Conservation (phyloP, 1,140 invertebrate genomes). For the Lethrus apterus region DNA sequence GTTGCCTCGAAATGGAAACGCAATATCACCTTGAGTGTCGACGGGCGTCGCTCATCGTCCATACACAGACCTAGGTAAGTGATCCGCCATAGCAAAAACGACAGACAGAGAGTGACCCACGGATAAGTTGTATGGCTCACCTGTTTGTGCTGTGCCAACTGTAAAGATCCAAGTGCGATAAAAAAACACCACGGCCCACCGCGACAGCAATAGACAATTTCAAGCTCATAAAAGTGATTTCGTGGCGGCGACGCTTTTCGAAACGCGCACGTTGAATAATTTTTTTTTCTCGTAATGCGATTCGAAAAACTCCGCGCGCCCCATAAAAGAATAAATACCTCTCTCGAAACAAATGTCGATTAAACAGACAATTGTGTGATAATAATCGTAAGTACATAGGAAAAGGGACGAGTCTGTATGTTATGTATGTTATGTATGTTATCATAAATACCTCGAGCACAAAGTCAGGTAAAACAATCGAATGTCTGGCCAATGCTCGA, state of each 20-base stretch:
- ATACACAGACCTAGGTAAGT: too few relatives aligned
- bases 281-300: background rate
- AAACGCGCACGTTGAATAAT: constrained; percentile 3
- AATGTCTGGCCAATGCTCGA: constrained; percentile 21
- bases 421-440: constrained; percentile 15
- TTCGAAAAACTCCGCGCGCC: background rate
- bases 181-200: constrained; percentile 3
- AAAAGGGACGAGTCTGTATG: constrained; percentile 12
- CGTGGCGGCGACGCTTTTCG: constrained; percentile 8
- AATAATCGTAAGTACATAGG: too few relatives aligned
- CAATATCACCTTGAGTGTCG: constrained; percentile 11
- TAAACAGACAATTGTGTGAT: constrained; percentile 11
- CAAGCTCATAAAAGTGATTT: constrained; percentile 4
- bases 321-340: constrained; percentile 24
- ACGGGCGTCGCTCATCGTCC: too few relatives aligned
- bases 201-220: background rate
- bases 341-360: constrained; percentile 18
- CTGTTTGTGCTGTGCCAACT: constrained; percentile 25
- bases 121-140: constrained; percentile 25
- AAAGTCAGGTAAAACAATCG: constrained; percentile 18
- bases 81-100: too few relatives aligned
- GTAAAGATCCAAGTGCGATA: constrained; percentile 27
- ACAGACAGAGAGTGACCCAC: too few relatives aligned
- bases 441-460: constrained; percentile 26
- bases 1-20: constrained; percentile 8